Evolutionary conservation across 2,113 vertebrate species (phyloP).

Genomic region (Mus spicilegus): DNA sequence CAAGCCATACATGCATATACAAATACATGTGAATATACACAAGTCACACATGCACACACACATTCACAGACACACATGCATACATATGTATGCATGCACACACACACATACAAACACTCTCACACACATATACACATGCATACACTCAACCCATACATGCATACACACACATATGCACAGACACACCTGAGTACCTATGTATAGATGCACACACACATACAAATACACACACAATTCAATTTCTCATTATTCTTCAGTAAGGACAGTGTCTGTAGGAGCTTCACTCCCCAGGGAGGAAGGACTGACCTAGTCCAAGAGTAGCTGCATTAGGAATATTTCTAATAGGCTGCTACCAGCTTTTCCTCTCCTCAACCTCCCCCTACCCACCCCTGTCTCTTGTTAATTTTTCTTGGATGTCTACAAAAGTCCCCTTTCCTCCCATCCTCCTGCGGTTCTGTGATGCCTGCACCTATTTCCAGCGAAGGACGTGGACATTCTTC

Average conservation of each 20-base stretch:
- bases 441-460: conserved; percentile 74
- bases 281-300: conserved; percentile 45
- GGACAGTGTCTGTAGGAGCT: conserved; percentile 67
- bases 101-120: no score
- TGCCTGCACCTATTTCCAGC: conserved; percentile 85
- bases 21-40: background rate
- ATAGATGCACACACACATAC: background rate
- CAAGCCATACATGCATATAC: no score
- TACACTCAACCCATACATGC: no score
- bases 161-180: background rate
- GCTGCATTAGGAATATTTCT: conserved; percentile 77
- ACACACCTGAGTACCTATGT: background rate
- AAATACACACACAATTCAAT: conserved; percentile 22
- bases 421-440: conserved; percentile 80
- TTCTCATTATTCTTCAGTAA: conserved; percentile 58
- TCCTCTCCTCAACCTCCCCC: conserved; percentile 79
- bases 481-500: conserved; percentile 86
- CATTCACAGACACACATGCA: background rate
- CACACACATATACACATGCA: background rate
- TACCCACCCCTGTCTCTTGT: background rate
- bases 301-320: conserved; percentile 65
- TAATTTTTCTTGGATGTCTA: conserved; percentile 81
- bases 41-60: background rate
- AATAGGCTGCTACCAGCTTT: conserved; percentile 83
- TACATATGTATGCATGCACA: no score